phyloP scores from a whole-genome alignment of 2,797 vertebrate species.

The Lindbergichthys nudifrons region DNA sequence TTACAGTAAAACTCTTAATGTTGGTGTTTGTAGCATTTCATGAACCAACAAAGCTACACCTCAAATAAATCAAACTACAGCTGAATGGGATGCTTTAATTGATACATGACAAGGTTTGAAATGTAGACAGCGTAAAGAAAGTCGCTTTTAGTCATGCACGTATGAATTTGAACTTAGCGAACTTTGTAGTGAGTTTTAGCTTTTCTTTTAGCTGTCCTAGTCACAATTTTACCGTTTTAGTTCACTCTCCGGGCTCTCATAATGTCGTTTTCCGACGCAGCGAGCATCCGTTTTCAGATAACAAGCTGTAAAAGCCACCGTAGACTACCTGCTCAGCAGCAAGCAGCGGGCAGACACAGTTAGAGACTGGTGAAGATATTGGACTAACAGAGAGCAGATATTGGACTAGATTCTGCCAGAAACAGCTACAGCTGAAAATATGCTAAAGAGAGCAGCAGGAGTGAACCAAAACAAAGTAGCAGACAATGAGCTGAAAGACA shows the following conservation, averaged over 20 bases:
- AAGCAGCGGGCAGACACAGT: too few species aligned
- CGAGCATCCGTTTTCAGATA: not conserved
- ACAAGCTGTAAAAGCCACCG: too few species aligned
- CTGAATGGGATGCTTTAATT: not conserved
- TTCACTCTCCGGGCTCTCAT: not conserved
- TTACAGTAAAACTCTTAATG: not conserved
- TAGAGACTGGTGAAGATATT: not conserved
- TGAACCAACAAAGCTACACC: not conserved
- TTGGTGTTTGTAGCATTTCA: not conserved
- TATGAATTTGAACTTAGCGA: too few species aligned
- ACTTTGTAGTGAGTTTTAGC: too few species aligned
- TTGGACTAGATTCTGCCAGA: not conserved
- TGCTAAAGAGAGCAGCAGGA: not conserved
- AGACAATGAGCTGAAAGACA: too few species aligned
- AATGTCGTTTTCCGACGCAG: not conserved
- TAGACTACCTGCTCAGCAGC: not conserved
- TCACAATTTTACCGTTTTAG: too few species aligned
- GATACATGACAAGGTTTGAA: not conserved
- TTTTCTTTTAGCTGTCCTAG: too few species aligned
- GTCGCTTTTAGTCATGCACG: not conserved
- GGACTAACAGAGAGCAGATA: not conserved
- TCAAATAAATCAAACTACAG: not conserved
- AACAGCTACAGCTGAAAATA: not conserved
- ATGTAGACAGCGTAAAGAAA: not conserved
- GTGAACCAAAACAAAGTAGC: not conserved